Evolutionary conservation across 2,888 invertebrate species (phyloP).

Genomic region (Mythimna lalbum): DNA sequence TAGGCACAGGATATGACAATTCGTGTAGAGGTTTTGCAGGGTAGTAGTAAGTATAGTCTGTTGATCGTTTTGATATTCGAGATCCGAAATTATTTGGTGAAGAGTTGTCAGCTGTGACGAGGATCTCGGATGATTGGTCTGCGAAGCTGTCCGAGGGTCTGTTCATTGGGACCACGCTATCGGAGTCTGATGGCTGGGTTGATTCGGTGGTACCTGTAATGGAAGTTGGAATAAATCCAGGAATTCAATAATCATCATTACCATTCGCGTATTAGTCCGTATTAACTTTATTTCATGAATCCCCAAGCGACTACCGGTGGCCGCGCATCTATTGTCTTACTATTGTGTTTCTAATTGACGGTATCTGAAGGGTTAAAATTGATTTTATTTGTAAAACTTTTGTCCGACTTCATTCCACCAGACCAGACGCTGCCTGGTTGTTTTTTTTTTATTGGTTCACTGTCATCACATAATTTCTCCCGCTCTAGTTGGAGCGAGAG

Average conservation of each 20-base stretch:
- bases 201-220: constrained; percentile 47
- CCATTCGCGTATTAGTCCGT: too few relatives aligned
- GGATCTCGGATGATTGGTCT: constrained; percentile 63
- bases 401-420: too few relatives aligned
- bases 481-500: too few relatives aligned
- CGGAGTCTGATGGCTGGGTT: constrained; percentile 31
- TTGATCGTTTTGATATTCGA: constrained; percentile 53
- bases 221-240: not conserved
- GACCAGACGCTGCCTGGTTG: too few relatives aligned
- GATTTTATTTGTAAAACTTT: too few relatives aligned
- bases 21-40: constrained; percentile 49
- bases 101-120: constrained; percentile 61
- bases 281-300: too few relatives aligned
- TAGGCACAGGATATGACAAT: constrained; percentile 35
- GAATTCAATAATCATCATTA: not conserved
- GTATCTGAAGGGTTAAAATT: too few relatives aligned
- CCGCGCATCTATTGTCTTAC: too few relatives aligned
- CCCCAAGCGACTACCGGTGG: too few relatives aligned
- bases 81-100: constrained; percentile 32
- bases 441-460: too few relatives aligned
- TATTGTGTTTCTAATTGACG: too few relatives aligned
- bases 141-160: constrained; percentile 33
- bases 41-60: constrained; percentile 45
- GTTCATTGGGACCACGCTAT: constrained; percentile 47
- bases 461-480: too few relatives aligned